Evolutionary conservation across 2,113 vertebrate species (phyloP).

Genomic region (Brachyhypopomus occidentalis): DNA sequence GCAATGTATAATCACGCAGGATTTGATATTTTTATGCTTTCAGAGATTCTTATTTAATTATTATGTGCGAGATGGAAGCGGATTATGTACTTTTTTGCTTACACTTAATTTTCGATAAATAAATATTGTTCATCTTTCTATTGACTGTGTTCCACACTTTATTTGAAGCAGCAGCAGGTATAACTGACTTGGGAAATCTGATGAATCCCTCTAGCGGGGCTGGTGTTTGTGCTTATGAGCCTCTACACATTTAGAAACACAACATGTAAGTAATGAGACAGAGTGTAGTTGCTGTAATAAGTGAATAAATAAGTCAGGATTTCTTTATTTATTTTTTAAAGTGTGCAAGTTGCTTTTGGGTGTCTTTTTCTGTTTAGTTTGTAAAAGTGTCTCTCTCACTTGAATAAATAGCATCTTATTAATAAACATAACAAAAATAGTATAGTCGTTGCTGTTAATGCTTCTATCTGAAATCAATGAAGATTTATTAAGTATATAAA

Average conservation of each 20-base stretch:
- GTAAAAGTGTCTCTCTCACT: not conserved
- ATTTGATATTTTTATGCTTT: not conserved
- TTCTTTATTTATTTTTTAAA: not conserved
- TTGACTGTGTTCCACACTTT: not conserved
- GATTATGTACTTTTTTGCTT: constrained; percentile 3
- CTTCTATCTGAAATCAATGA: constrained; percentile 31
- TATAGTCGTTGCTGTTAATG: constrained; percentile 12
- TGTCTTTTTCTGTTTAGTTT: not conserved
- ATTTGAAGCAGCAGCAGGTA: not conserved
- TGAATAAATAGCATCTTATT: not conserved
- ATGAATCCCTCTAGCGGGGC: not conserved
- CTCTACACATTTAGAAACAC: constrained; percentile 33
- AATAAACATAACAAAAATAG: not conserved
- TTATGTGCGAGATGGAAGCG: not conserved
- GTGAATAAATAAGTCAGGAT: not conserved
- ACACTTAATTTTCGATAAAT: constrained; percentile 8
- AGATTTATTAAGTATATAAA: constrained; percentile 33
- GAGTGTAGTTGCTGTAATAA: not conserved
- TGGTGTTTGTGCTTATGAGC: constrained; percentile 8
- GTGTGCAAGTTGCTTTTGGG: not conserved
- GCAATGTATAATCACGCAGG: constrained; percentile 8
- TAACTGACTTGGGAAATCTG: not conserved
- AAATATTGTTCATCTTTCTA: not conserved
- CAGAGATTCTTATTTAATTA: not conserved
- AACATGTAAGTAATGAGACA: constrained; percentile 13